Evolutionary conservation across 1,140 invertebrate species (phyloP).

Genomic region (Pemphigus obesinymphae): DNA sequence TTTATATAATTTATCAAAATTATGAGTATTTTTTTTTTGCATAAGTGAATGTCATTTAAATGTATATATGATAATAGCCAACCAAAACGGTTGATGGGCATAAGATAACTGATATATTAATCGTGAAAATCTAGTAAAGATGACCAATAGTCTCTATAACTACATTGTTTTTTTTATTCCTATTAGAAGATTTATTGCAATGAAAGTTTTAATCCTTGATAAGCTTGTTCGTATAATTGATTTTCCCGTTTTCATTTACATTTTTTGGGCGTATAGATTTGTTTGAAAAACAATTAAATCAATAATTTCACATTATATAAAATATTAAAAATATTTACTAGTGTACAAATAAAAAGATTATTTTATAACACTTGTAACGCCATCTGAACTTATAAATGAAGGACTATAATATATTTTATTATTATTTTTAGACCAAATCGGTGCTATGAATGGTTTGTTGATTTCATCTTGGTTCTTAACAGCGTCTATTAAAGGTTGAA

Average conservation of each 20-base stretch:
- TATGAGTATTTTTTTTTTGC: slow-evolving; percentile 9
- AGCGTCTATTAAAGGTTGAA: neutral
- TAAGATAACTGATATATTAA: slow-evolving; percentile 34
- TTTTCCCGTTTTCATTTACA: too few species aligned
- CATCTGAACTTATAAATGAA: neutral
- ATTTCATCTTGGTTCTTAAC: neutral
- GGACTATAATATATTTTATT: neutral
- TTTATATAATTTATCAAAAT: slow-evolving; percentile 43
- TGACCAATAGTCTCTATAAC: slow-evolving; percentile 8
- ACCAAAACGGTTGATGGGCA: slow-evolving; percentile 39
- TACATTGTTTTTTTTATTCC: neutral
- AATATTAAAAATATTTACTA: too few species aligned
- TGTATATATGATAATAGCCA: slow-evolving; percentile 41
- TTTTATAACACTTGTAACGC: neutral
- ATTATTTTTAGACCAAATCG: neutral
- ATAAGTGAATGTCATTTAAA: slow-evolving; percentile 38
- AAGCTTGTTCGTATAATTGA: neutral
- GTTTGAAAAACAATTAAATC: too few species aligned
- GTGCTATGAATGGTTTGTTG: neutral
- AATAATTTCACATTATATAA: too few species aligned
- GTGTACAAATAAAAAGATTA: too few species aligned
- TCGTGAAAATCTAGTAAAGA: neutral
- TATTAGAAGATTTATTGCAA: neutral
- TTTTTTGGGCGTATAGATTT: too few species aligned
- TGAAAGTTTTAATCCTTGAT: neutral